Percentiles rank a stretch among this genome's conserved stretches.
phyloP scores from a whole-genome alignment of 2,888 invertebrate species.

The Odontocolon sp. region DNA sequence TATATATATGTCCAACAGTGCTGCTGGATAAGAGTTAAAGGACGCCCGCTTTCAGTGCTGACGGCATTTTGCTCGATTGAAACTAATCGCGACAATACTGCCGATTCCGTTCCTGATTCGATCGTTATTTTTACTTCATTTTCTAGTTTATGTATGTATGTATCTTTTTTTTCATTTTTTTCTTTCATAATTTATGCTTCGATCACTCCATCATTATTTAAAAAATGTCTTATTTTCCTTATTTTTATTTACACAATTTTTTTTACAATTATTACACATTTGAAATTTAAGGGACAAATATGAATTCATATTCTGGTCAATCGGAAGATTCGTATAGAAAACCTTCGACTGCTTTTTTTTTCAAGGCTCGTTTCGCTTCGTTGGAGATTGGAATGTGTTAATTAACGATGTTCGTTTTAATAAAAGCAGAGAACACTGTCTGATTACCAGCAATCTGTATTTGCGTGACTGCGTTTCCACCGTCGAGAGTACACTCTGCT shows the following conservation, averaged over 20 bases:
- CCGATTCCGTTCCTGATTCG: conserved; percentile 7
- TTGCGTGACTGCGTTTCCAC: conserved; percentile 3
- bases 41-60: conserved; percentile 70
- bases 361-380: conserved; percentile 20
- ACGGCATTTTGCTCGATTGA: conserved; percentile 65
- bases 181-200: no score
- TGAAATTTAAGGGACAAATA: no score
- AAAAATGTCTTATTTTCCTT: no score
- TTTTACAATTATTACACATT: no score
- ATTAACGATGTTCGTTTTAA: conserved; percentile 51
- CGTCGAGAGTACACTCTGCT: not conserved
- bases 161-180: not conserved
- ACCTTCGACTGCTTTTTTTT: not conserved
- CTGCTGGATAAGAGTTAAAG: conserved; percentile 65
- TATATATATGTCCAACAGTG: conserved; percentile 16
- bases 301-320: no score
- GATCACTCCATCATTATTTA: no score
- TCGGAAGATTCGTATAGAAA: not conserved
- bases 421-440: conserved; percentile 38
- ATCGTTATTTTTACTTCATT: not conserved
- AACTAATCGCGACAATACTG: conserved; percentile 36
- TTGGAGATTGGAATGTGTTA: conserved; percentile 47
- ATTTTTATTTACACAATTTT: no score
- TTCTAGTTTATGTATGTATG: not conserved
- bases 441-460: conserved; percentile 46